phyloP scores from a whole-genome alignment of 2,113 vertebrate species.

The Pelmatolapia mariae region DNA sequence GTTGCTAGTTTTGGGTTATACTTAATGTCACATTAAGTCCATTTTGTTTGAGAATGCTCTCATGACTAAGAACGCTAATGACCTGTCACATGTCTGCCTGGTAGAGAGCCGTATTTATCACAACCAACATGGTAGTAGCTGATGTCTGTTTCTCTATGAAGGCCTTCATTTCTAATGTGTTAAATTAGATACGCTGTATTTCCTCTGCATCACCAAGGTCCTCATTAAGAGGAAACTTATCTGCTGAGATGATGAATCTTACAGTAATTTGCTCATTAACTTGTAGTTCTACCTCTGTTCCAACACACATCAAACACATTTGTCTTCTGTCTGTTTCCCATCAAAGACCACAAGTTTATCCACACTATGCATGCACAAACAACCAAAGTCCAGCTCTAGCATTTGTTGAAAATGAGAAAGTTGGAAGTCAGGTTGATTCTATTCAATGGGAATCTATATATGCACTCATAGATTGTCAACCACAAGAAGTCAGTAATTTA shows the following conservation, averaged over 20 bases:
- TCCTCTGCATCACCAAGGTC: neutral
- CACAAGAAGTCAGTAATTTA: neutral
- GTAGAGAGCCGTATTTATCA: neutral
- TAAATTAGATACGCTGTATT: neutral
- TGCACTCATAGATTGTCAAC: fast-evolving
- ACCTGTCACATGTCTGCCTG: neutral
- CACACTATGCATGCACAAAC: neutral
- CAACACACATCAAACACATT: neutral
- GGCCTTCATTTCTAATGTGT: neutral
- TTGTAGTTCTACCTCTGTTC: neutral
- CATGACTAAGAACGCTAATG: neutral
- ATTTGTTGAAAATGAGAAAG: neutral
- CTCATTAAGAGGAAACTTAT: neutral
- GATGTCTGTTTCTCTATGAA: neutral
- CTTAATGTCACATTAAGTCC: neutral
- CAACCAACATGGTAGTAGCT: neutral
- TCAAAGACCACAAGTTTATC: neutral
- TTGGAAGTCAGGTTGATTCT: neutral
- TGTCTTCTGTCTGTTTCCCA: neutral
- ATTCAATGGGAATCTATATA: neutral
- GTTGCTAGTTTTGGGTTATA: neutral
- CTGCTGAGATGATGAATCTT: neutral
- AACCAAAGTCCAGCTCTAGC: neutral
- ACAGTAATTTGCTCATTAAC: neutral
- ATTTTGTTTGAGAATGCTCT: neutral